Evolutionary conservation across 2,113 vertebrate species (phyloP), one percentile per base, ranked within the genome.

Genomic region (Corynorhinus townsendii): DNA sequence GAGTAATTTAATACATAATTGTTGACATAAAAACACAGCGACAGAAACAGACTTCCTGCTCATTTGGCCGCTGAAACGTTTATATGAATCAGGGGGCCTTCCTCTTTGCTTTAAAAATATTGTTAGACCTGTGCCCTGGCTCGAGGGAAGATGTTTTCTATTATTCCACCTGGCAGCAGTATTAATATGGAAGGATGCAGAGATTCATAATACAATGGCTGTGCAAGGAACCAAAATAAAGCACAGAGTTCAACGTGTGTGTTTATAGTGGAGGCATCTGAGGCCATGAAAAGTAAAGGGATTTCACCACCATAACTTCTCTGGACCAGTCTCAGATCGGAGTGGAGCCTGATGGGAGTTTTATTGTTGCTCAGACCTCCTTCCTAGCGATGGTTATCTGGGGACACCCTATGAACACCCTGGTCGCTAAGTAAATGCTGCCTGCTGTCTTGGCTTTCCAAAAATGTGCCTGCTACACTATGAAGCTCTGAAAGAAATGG

Each of bases 1-100:
- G 35, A 95, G 90, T 83, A 40, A 83, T 77, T 89, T 86, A 68
- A 91, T 35, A 81, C n/a, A 35, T 82, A 92, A 95, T 94, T 83
- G 56, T 77, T 80, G 86, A 86, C 82, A 92, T 87, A 85, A 96
- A 96, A 92, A 82, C 77, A 49, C 20, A 56, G 59, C 69, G 69
- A 26, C 10, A 45, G 82, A 95, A 81, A 92, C 28, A 88, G 52
- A 92, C 45, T 90, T 77, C 56, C 68, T 86, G 76, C 35, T 95
- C 49, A 75, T 88, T 66, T 94, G 85, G n/a, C 73, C 90, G 71
- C 64, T 95, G 64, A 93, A 85, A 88, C 52, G 59, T 83, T 83
- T 56, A 19, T 76, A 30, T 87, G n/a, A 56, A 87, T 94, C 66
- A 73, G 45, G 22, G 71, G 64, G 43, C 33, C 38, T 93, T 71